These are phyloP conservation scores for Kuschelorhynchus macadamiae DNA, from an alignment of 2,888 invertebrate species.

Conservation along the genomic window DNA sequence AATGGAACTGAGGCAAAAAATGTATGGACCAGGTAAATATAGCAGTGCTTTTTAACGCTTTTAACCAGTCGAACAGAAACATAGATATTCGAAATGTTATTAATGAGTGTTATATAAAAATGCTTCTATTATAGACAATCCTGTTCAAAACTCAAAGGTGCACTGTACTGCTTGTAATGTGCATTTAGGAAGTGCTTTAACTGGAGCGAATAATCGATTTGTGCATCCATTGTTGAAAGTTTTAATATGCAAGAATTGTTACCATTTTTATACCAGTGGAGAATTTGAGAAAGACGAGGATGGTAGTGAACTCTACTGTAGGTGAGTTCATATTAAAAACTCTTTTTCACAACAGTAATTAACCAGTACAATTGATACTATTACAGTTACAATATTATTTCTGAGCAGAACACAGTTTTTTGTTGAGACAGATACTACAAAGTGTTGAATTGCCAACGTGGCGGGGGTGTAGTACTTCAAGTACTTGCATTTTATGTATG, in stretches of 20 bases:
- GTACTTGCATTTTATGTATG: too few relatives aligned
- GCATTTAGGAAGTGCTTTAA: constrained; percentile 81
- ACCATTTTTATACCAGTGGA: constrained; percentile 84
- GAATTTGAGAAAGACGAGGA: constrained; percentile 88
- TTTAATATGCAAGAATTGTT: constrained; percentile 80
- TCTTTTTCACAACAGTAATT: too few relatives aligned
- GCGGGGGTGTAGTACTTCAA: too few relatives aligned
- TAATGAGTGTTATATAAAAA: too few relatives aligned
- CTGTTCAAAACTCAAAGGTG: constrained; percentile 73
- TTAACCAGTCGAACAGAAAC: too few relatives aligned
- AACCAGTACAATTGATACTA: too few relatives aligned
- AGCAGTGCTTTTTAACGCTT: neutral
- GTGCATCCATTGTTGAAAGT: constrained; percentile 83
- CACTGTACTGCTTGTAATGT: constrained; percentile 84
- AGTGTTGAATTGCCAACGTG: too few relatives aligned
- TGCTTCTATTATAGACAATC: constrained; percentile 53
- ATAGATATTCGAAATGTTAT: too few relatives aligned
- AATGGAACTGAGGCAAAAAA: constrained; percentile 54
- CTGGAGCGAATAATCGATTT: constrained; percentile 75
- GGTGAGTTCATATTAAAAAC: constrained; percentile 21
- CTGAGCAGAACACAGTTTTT: too few relatives aligned
- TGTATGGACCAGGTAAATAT: constrained; percentile 57
- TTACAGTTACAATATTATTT: too few relatives aligned
- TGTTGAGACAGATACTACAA: too few relatives aligned
- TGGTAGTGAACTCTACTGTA: constrained; percentile 84